Base-by-base conservation (phyloP, 2,888 invertebrate species). In the Dioctria linearis region DNA sequence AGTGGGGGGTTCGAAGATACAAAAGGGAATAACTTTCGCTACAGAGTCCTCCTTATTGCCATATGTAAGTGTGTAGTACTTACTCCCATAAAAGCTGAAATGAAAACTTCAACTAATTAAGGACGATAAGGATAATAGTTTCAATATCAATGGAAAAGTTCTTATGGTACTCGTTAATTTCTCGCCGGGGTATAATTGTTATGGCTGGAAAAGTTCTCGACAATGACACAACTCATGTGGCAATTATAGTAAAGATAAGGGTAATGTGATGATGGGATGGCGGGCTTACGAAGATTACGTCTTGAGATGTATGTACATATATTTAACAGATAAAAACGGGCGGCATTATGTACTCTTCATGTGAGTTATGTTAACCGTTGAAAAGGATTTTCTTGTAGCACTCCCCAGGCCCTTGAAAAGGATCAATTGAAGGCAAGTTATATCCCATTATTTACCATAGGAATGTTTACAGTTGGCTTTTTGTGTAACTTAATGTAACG, bases 41-140 rank as follows among this genome's bases (percentile, higher is more conserved):
- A n/a, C 37, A 8, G 61, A 3, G 25, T 5, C 61, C 39, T 6
- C 11, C 61, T 25, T 25, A 39, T 37, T 25, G 25, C 46, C 67
- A 49, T 67, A 67, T 67, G 67, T 43, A 67, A 25, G 25, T 25
- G 25, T 25, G 25, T 25, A 25, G 25, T 25, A 25, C 25, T 25
- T 6, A 46, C 13, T 67, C n/a, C 67, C 13, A 42, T 46, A 3
- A 67, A 67, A 67, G 13, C 25, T 46, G 67, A 67, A 67, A 67
- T 46, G 67, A 67, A 67, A 67, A 67, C 67, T 67, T 67, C 46
- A 67, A 67, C 46, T 67, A 67, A 67, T 67, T 67, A 67, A 67
- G 67, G 67, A 13, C 9, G 67, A 67, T 67, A 67, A 67, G 67
- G 67, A 46, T 67, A 67, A 67, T 67, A 67, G 67, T 67, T 67